phyloP scores from a whole-genome alignment of 2,888 invertebrate species.

The Acleris literana region DNA sequence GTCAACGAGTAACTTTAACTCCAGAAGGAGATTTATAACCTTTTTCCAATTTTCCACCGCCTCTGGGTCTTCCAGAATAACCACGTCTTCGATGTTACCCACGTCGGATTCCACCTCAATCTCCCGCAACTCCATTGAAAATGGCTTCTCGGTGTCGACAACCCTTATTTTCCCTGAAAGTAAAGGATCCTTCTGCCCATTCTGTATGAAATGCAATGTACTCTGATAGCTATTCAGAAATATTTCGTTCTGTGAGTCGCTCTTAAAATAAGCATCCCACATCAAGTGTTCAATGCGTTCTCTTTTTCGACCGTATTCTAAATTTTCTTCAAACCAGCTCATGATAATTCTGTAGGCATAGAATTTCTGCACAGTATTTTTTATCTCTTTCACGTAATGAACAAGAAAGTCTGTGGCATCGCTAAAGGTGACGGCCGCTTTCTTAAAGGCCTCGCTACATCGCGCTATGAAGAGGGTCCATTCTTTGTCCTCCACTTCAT shows the following conservation, averaged over 20 bases:
- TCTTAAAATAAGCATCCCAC: constrained; percentile 74
- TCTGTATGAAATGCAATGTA: constrained; percentile 66
- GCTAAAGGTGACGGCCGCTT: constrained; percentile 84
- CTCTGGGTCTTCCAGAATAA: constrained; percentile 66
- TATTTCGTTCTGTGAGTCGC: constrained; percentile 54
- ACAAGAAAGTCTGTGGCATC: constrained; percentile 86
- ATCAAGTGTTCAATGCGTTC: constrained; percentile 76
- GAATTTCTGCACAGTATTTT: constrained; percentile 75
- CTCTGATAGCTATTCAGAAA: constrained; percentile 65
- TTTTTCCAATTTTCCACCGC: constrained; percentile 71
- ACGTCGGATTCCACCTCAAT: constrained; percentile 76
- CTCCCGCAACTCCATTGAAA: constrained; percentile 66
- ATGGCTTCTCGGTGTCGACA: constrained; percentile 61
- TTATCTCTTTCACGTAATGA: constrained; percentile 78
- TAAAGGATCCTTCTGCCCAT: constrained; percentile 65
- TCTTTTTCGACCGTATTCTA: constrained; percentile 65
- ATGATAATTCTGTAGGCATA: constrained; percentile 75
- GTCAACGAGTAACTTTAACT: constrained; percentile 82
- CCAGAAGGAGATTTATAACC: constrained; percentile 81
- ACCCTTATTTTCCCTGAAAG: constrained; percentile 60
- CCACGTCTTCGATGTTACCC: constrained; percentile 68
- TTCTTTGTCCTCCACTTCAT: constrained; percentile 63
- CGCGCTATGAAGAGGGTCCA: constrained; percentile 81
- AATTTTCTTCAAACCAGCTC: constrained; percentile 75
- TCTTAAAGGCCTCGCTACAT: constrained; percentile 85